phyloP scores from a whole-genome alignment of 35 echinoderm and acorn worm genomes.

The Heliocidaris tuberculata region DNA sequence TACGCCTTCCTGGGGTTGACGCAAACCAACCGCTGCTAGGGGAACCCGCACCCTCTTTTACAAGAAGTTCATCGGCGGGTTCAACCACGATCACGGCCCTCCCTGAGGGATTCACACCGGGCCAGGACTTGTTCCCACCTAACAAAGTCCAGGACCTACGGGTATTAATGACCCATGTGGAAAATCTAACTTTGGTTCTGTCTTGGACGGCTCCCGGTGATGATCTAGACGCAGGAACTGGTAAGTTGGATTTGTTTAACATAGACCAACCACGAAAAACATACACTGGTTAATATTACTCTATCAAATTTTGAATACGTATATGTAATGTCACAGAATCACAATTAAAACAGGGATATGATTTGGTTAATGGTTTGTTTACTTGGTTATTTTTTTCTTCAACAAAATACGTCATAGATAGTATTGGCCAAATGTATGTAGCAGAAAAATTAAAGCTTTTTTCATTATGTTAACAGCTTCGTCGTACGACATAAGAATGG shows the following conservation, averaged over 20 bases:
- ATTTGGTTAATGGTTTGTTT: no score
- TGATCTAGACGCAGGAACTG: slow-evolving; percentile 68
- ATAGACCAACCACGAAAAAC: neutral
- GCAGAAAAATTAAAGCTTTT: no score
- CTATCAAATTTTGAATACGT: no score
- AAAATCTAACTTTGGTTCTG: slow-evolving; percentile 46
- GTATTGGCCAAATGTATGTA: no score
- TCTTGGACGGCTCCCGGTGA: slow-evolving; percentile 72
- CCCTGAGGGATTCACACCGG: slow-evolving; percentile 25
- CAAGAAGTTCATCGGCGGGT: slow-evolving; percentile 52
- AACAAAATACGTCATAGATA: no score
- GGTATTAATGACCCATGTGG: slow-evolving; percentile 49
- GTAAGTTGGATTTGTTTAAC: slow-evolving; percentile 5
- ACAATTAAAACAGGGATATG: no score
- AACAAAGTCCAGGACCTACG: slow-evolving; percentile 59
- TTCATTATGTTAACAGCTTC: neutral
- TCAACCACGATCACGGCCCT: slow-evolving; percentile 53
- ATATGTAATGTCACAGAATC: no score
- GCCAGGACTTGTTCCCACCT: slow-evolving; percentile 67
- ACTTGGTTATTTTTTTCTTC: no score
- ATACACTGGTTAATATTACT: no score
- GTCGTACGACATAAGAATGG: neutral
- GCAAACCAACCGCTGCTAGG: slow-evolving; percentile 3
- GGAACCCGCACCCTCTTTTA: slow-evolving; percentile 13
- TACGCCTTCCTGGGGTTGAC: slow-evolving; percentile 42